Base-by-base conservation (phyloP, 2,797 vertebrate species). In the Chrosomus eos region DNA sequence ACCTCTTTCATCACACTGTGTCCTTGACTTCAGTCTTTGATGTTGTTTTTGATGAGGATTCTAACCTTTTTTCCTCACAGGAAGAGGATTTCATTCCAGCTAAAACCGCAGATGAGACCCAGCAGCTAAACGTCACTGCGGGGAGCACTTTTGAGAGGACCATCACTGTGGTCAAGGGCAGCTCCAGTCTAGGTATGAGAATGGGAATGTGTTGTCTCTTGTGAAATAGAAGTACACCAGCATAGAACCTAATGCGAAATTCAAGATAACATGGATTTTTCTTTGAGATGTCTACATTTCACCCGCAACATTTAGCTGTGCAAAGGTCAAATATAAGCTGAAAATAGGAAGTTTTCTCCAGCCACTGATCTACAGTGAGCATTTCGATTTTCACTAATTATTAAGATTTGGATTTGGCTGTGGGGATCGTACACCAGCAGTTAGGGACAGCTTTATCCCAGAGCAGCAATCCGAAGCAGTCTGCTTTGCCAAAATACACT, bases 161-260 rank as follows among this genome's bases (percentile, higher is more conserved):
- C 23, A 97, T 99, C 91, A 95, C 93, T 78, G 96, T 99, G 87
- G 96, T 96, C 92, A 99, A 97, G 96, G 98, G 98, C 95, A 99
- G 96, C 95, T 97, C 97, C 91, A 99, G 97, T 92, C 95, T 99
- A 51, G 98, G 83, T 79, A 62, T 38, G 67, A 33, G 16, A 38
- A 58, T 13, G 2, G 28, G 18, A 51, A 72, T 18, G 3, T 18
- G 98, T 99, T 18, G 7, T 31, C 60, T 14, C 6, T 93, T 91
- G 93, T 94, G 83, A 89, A 31, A 53, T 48, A 74, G 28, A 74
- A 53, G 45, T 51, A 9, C 28, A 23, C 28, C 1, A 75, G 45
- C 10, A 53, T 4, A 4, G 23, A 55, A 58, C 55, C 55, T 58
- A 58, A 58, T 58, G 23, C 23, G 0, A n/a, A n/a, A 55, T 55